Percentiles rank a stretch among this genome's conserved stretches.
Conservation (phyloP, 2,888 invertebrate species). For the Temnothorax unifasciatus region DNA sequence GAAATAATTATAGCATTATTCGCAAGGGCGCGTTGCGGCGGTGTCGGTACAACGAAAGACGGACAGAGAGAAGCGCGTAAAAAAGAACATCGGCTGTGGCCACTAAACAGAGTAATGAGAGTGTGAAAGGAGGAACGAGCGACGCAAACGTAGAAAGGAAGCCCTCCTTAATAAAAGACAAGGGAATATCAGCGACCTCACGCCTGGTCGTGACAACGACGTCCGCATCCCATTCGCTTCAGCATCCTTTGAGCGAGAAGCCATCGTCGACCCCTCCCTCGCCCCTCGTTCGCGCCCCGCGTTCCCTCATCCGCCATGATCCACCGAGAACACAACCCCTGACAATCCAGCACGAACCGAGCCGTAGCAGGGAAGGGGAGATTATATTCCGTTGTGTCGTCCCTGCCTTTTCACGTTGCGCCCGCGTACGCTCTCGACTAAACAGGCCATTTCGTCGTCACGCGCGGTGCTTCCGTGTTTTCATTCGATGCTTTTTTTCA, state of each 20-base stretch:
- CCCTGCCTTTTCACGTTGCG: slow-evolving; percentile 73
- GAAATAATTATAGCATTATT: slow-evolving; percentile 59
- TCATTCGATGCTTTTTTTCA: slow-evolving; percentile 60
- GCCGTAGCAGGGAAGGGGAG: slow-evolving; percentile 45
- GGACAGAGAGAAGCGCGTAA: slow-evolving; percentile 25
- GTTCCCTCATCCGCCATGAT: slow-evolving; percentile 33
- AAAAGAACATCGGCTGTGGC: slow-evolving; percentile 49
- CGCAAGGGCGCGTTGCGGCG: slow-evolving; percentile 25
- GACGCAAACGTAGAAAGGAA: slow-evolving; percentile 49
- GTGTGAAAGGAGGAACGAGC: slow-evolving; percentile 39
- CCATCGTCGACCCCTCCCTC: slow-evolving; percentile 62
- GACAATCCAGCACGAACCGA: slow-evolving; percentile 59
- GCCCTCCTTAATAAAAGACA: slow-evolving; percentile 65
- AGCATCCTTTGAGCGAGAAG: slow-evolving; percentile 74
- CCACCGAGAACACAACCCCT: slow-evolving; percentile 55
- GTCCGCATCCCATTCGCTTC: slow-evolving; percentile 73
- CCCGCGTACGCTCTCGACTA: slow-evolving; percentile 67
- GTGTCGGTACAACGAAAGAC: slow-evolving; percentile 34
- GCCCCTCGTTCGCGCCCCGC: slow-evolving; percentile 23
- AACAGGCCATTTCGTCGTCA: slow-evolving; percentile 75
- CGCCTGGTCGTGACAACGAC: slow-evolving; percentile 70
- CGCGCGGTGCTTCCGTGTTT: slow-evolving; percentile 37
- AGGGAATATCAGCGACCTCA: slow-evolving; percentile 74
- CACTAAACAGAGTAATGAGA: slow-evolving; percentile 30
- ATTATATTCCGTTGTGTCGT: slow-evolving; percentile 66